Conservation (phyloP, 2,797 vertebrate genomes). For the Caiman crocodilus region DNA sequence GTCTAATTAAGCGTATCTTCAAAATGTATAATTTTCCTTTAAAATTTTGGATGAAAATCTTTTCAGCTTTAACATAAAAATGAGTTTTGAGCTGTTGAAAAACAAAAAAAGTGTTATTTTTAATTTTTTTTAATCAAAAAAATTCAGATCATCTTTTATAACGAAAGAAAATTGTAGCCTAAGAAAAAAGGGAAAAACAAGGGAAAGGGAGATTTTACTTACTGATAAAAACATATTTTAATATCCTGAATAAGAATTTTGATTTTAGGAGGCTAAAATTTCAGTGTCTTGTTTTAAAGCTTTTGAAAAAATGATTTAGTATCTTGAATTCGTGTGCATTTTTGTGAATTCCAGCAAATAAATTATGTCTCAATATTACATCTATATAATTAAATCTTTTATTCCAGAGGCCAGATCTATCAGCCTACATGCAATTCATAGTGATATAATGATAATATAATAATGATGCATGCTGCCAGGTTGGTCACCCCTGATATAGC, state of each 20-base stretch:
- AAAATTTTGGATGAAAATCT: background rate
- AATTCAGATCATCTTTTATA: background rate
- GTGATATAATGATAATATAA: background rate
- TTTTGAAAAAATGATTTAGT: background rate
- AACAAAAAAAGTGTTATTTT: background rate
- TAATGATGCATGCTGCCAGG: background rate
- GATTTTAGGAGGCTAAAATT: background rate
- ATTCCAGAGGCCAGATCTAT: too few relatives aligned
- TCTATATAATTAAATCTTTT: too few relatives aligned
- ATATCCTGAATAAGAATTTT: background rate
- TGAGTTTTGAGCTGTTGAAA: background rate
- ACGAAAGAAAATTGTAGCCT: background rate
- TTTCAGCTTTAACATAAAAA: too few relatives aligned
- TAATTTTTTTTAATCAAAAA: fast-evolving
- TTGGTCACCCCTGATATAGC: background rate
- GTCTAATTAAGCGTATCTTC: background rate
- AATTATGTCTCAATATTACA: background rate
- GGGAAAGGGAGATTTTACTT: background rate
- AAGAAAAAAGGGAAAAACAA: background rate
- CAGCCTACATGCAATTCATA: too few relatives aligned
- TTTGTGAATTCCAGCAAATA: background rate
- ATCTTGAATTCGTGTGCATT: background rate
- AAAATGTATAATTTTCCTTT: background rate
- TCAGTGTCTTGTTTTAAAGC: background rate
- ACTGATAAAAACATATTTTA: background rate